Evolutionary conservation across 2,888 invertebrate species (phyloP).

Genomic region (Pollenia labialis): DNA sequence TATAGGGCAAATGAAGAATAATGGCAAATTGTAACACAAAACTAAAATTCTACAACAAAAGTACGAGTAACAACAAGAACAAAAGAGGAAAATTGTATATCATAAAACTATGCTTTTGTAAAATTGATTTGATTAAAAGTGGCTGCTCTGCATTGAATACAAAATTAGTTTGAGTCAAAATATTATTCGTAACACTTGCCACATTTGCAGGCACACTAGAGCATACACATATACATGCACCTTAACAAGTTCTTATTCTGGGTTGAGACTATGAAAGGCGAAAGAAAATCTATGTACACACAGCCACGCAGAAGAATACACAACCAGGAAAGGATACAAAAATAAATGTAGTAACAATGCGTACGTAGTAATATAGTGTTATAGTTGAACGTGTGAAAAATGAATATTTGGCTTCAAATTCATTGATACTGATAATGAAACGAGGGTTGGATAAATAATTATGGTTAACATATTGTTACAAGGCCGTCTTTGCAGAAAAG

Average conservation of each 20-base stretch:
- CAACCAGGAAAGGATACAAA: constrained; percentile 36
- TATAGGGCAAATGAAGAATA: constrained; percentile 61
- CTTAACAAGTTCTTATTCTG: constrained; percentile 35
- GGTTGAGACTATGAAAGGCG: constrained; percentile 4
- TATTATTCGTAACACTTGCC: constrained; percentile 42
- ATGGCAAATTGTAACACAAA: constrained; percentile 70
- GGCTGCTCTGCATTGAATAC: constrained; percentile 75
- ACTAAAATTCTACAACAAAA: constrained; percentile 62
- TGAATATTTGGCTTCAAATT: constrained; percentile 47
- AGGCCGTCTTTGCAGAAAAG: no score
- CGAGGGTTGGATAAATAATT: constrained; percentile 52
- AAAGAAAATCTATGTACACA: constrained; percentile 33
- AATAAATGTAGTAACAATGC: constrained; percentile 54
- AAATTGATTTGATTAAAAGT: constrained; percentile 78
- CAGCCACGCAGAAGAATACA: constrained; percentile 11
- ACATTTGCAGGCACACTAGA: constrained; percentile 33
- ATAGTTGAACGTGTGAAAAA: constrained; percentile 69
- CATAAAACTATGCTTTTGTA: constrained; percentile 76
- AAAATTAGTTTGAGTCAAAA: constrained; percentile 71
- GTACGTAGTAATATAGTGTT: constrained; percentile 62
- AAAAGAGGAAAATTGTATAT: constrained; percentile 70
- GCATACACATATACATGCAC: not conserved
- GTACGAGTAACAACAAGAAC: constrained; percentile 37
- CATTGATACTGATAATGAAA: constrained; percentile 32
- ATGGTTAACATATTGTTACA: no score